These are phyloP conservation scores for Lepidocolaptes lacrymiger DNA, from an alignment of 2,797 vertebrate genomes.

Conservation along the genomic window DNA sequence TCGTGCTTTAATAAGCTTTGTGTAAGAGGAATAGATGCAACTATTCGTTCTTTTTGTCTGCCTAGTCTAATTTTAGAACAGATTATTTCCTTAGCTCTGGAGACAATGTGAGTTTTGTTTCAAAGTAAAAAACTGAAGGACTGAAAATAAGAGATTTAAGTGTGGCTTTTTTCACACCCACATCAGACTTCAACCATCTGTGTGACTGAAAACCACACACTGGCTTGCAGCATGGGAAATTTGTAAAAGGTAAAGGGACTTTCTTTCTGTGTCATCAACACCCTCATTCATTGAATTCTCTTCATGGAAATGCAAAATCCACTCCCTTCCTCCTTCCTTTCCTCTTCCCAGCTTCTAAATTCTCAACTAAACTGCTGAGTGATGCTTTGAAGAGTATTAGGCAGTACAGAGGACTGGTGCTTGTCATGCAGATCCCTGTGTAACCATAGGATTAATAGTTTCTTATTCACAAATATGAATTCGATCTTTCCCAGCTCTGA, in stretches of 20 bases:
- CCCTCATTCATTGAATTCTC: slow-evolving; percentile 22
- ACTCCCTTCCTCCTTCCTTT: neutral
- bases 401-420: neutral
- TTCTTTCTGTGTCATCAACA: neutral
- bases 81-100: neutral
- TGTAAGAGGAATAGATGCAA: neutral
- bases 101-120: slow-evolving; percentile 11
- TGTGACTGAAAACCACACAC: slow-evolving; percentile 26
- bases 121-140: neutral
- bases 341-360: neutral
- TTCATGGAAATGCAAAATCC: slow-evolving; percentile 11
- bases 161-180: neutral
- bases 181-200: neutral
- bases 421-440: neutral
- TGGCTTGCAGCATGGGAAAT: neutral
- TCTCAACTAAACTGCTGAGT: neutral
- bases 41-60: neutral
- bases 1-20: neutral
- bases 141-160: slow-evolving; percentile 24
- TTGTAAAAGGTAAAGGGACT: neutral
- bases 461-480: neutral
- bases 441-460: neutral
- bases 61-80: neutral
- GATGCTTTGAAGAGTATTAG: neutral
- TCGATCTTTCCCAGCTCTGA: neutral